Base-by-base conservation (phyloP, 2,113 vertebrate species). In the Ammodytes dubius region DNA sequence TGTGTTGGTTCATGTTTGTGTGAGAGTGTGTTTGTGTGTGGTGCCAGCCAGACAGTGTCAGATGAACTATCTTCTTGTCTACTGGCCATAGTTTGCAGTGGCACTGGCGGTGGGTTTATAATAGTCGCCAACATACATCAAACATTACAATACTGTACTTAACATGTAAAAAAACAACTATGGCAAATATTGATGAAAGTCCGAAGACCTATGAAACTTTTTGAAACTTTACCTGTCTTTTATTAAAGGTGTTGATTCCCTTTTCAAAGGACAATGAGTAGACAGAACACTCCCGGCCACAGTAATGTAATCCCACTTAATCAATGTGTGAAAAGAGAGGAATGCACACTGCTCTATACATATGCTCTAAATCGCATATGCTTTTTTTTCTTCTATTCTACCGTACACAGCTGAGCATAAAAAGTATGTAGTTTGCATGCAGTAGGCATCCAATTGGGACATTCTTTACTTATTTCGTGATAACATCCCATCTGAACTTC, bases 281-380 rank as follows among this genome's bases (percentile, higher is more conserved):
- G 77, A 76, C 37, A n/a, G 37, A 11, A 9, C 5, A 7, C 2
- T 13, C 67, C 46, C 10, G 5, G 35, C 49, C 59, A 54, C 54
- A 15, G 61, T 81, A 81, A 74, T 83, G 57, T 84, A 90, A 82
- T 75, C 66, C 70, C 39, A 66, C 64, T 70, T 87, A 72, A 83
- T 82, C 74, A 65, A 57, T 43, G 35, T 74, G 76, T 70, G 35
- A 84, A 70, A 82, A 75, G 70, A 60, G 57, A 82, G 80, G 63
- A 85, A 82, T 84, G 79, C 65, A 74, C 82, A 79, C 27, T 27
- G 27, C 27, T 27, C 27, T 27, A 27, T 1, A 27, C 27, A 27
- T 27, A 27, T 1, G 27, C 27, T 27, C 27, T 27, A 27, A 27
- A 27, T 27, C 27, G 27, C 27, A 27, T 27, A 27, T 1, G 27